Percentiles rank a stretch among this genome's conserved stretches.
phyloP scores from a whole-genome alignment of 2,888 invertebrate species.

The Trichopoda pennipes region DNA sequence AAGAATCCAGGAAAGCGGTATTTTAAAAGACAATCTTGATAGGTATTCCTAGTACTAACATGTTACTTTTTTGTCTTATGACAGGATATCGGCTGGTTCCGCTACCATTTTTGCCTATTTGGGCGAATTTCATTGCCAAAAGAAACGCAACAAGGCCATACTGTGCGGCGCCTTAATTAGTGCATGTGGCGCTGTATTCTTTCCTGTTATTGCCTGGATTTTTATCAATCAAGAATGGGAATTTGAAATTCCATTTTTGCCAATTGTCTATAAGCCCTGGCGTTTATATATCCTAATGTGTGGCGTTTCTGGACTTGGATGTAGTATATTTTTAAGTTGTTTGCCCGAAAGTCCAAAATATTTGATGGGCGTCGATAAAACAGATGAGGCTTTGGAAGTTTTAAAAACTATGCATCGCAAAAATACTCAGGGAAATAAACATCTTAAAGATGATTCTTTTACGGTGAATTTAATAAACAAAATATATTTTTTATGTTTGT shows the following conservation, averaged over 20 bases:
- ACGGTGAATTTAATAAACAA: slow-evolving; percentile 13
- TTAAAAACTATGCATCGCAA: slow-evolving; percentile 72
- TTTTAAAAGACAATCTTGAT: no score
- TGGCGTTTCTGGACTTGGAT: slow-evolving; percentile 74
- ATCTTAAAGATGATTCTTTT: slow-evolving; percentile 35
- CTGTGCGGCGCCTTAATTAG: slow-evolving; percentile 76
- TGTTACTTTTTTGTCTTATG: slow-evolving; percentile 1
- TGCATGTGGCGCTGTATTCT: slow-evolving; percentile 73
- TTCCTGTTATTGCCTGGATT: slow-evolving; percentile 76
- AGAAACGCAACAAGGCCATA: slow-evolving; percentile 80
- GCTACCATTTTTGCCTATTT: slow-evolving; percentile 82
- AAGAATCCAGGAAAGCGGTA: no score
- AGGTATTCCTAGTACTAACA: no score
- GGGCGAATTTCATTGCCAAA: slow-evolving; percentile 82
- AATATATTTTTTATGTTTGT: neutral
- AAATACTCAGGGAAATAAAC: slow-evolving; percentile 71
- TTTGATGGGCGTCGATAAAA: slow-evolving; percentile 72
- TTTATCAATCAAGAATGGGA: slow-evolving; percentile 76
- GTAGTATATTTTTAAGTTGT: slow-evolving; percentile 71
- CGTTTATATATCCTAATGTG: slow-evolving; percentile 76
- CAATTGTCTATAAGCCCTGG: slow-evolving; percentile 76
- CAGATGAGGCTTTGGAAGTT: slow-evolving; percentile 73
- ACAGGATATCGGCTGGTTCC: slow-evolving; percentile 80
- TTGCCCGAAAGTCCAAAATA: slow-evolving; percentile 80
- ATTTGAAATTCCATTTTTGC: slow-evolving; percentile 72